phyloP scores from a whole-genome alignment of 1,140 invertebrate genomes.

The Acromyrmex heyeri region DNA sequence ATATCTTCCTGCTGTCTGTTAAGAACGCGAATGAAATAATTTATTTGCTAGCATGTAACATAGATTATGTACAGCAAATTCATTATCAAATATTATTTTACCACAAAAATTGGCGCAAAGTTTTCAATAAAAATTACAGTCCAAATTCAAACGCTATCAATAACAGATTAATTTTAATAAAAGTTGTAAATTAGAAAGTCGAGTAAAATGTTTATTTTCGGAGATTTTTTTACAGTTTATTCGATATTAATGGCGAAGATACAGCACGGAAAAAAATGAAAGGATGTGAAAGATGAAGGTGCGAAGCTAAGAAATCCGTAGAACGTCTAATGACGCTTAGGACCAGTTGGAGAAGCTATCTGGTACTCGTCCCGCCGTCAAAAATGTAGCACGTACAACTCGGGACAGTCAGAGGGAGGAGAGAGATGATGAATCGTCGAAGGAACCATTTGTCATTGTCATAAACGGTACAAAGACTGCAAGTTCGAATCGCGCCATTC shows the following conservation, averaged over 20 bases:
- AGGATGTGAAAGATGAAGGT: slow-evolving; percentile 5
- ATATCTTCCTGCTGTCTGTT: slow-evolving; percentile 4
- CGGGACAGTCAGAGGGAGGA: background rate
- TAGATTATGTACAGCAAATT: background rate
- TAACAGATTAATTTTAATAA: background rate
- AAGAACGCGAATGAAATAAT: background rate
- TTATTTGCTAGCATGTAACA: background rate
- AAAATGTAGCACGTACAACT: slow-evolving; percentile 25
- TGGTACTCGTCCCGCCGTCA: slow-evolving; percentile 14
- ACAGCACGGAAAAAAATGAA: background rate
- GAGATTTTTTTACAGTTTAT: background rate
- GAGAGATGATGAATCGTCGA: slow-evolving; percentile 76
- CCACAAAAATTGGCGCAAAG: background rate
- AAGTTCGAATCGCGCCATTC: slow-evolving; percentile 46
- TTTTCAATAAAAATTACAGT: background rate
- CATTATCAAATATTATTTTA: background rate
- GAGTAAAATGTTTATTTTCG: background rate
- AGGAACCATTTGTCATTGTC: slow-evolving; percentile 80
- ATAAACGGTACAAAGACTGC: slow-evolving; percentile 65
- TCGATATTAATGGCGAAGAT: background rate
- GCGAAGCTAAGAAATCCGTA: slow-evolving; percentile 14
- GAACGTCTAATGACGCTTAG: slow-evolving; percentile 29
- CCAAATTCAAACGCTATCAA: background rate
- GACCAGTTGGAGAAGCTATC: slow-evolving; percentile 13
- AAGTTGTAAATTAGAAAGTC: background rate